Percentiles rank a stretch among this genome's conserved stretches.
Conservation (phyloP, 1,140 invertebrate genomes). For the Rhagoletis zephyria region DNA sequence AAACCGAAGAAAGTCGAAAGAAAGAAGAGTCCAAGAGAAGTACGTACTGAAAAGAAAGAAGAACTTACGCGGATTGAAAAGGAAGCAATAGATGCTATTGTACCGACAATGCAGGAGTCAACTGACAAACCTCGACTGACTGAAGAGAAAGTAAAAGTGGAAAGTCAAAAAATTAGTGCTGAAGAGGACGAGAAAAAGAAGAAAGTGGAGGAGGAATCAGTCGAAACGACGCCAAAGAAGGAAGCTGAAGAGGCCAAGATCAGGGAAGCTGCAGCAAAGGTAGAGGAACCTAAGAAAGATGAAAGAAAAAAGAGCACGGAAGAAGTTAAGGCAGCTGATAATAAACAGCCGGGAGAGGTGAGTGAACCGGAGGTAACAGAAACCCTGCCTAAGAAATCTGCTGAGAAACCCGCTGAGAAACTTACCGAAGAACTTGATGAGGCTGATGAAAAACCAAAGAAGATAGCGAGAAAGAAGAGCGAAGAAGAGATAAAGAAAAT, state of each 20-base stretch:
- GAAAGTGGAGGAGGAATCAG: too few relatives aligned
- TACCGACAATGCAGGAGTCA: too few relatives aligned
- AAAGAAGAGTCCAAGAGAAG: too few relatives aligned
- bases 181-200: background rate
- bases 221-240: too few relatives aligned
- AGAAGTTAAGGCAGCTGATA: slow-evolving; percentile 54
- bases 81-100: too few relatives aligned
- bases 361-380: background rate
- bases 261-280: background rate
- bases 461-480: background rate
- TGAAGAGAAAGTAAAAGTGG: too few relatives aligned
- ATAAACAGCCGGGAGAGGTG: slow-evolving; percentile 21
- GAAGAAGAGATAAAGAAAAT: background rate
- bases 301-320: slow-evolving; percentile 13
- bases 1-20: background rate
- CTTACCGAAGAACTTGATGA: background rate
- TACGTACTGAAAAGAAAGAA: too few relatives aligned
- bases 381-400: too few relatives aligned
- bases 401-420: background rate
- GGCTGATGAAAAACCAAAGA: background rate
- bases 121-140: too few relatives aligned
- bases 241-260: too few relatives aligned
- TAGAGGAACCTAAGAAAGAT: background rate
- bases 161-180: background rate
- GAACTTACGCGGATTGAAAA: too few relatives aligned